These are phyloP conservation scores for Chroicocephalus ridibundus DNA, from an alignment of 2,113 vertebrate genomes.

Conservation along the genomic window DNA sequence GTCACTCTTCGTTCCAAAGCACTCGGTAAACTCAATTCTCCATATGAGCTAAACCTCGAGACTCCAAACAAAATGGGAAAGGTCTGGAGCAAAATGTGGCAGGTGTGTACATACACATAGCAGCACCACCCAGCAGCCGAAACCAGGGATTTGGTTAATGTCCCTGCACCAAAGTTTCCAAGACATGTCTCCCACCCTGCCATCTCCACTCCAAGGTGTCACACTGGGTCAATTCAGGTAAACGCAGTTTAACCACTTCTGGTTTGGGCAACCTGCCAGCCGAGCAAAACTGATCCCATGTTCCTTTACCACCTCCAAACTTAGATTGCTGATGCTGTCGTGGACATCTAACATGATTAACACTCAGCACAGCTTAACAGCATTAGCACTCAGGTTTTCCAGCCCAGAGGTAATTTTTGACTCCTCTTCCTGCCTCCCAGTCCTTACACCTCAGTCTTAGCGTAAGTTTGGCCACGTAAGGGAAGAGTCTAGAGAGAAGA, in stretches of 20 bases:
- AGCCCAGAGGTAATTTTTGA: background rate
- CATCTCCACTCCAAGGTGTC: rapidly evolving
- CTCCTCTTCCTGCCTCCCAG: background rate
- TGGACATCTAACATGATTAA: rapidly evolving
- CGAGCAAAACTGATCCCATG: background rate
- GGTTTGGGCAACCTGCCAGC: background rate
- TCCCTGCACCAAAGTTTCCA: background rate
- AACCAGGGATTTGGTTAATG: background rate
- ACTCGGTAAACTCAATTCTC: background rate
- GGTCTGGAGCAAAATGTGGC: background rate
- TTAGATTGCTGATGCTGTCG: rapidly evolving
- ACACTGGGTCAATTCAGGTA: background rate
- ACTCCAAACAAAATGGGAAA: background rate
- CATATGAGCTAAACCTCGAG: rapidly evolving
- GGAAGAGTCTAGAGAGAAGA: background rate
- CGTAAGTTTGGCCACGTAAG: background rate
- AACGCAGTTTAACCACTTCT: background rate
- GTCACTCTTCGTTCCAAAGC: background rate
- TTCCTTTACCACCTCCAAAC: background rate
- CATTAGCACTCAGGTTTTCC: background rate
- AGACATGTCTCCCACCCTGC: background rate
- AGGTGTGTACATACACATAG: background rate
- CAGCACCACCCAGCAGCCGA: background rate
- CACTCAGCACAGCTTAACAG: rapidly evolving
- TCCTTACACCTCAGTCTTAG: background rate